These are phyloP conservation scores for Trematomus loennbergii DNA, from an alignment of 2,113 vertebrate species.

Conservation along the genomic window DNA sequence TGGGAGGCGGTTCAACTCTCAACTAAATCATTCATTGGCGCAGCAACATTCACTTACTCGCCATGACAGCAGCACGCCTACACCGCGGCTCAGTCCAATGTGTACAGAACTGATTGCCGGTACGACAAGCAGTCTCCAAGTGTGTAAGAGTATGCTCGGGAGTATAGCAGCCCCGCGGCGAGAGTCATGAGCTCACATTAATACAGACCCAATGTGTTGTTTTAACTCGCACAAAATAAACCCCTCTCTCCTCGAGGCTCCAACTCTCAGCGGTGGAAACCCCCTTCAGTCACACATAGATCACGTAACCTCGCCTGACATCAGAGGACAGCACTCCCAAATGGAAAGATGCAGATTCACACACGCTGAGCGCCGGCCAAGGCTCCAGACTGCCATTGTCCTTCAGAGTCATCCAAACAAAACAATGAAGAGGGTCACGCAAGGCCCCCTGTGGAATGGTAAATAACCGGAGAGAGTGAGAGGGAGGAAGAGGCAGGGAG, in stretches of 20 bases:
- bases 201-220: constrained; percentile 65
- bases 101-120: constrained; percentile 34
- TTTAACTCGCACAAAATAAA: constrained; percentile 62
- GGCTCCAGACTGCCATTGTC: constrained; percentile 75
- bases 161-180: constrained; percentile 52
- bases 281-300: constrained; percentile 78
- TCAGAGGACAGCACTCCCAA: constrained; percentile 70
- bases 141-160: constrained; percentile 28
- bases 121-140: constrained; percentile 36
- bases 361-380: constrained; percentile 67
- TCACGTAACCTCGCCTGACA: constrained; percentile 79
- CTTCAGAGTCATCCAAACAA: constrained; percentile 75
- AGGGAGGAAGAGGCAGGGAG: constrained; percentile 6
- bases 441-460: constrained; percentile 72
- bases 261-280: constrained; percentile 71
- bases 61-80: constrained; percentile 35
- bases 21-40: constrained; percentile 38
- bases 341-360: constrained; percentile 77
- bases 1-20: constrained; percentile 26
- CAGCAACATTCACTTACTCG: constrained; percentile 12
- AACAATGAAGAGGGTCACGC: constrained; percentile 74
- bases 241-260: constrained; percentile 43
- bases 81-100: constrained; percentile 15
- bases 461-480: constrained; percentile 63
- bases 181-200: constrained; percentile 71